phyloP scores from a whole-genome alignment of 1,140 invertebrate genomes.

The Trichogramma pretiosum region DNA sequence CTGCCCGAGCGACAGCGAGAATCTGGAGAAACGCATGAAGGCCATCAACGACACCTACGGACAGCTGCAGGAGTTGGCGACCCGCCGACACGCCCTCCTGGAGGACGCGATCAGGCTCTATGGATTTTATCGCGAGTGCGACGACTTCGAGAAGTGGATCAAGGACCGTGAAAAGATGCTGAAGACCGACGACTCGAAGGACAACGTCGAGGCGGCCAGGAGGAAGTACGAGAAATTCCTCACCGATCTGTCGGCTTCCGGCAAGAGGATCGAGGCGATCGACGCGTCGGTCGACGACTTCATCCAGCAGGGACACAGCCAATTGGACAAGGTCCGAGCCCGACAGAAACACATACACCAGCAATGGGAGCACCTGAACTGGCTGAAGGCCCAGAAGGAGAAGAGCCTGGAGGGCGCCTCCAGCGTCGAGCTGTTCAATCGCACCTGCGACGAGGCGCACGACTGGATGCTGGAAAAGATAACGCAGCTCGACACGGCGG shows the following conservation, averaged over 20 bases:
- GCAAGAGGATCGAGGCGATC: conserved; percentile 80
- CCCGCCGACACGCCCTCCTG: conserved; percentile 68
- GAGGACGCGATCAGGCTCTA: conserved; percentile 90
- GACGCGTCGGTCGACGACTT: conserved; percentile 83
- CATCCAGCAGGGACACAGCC: conserved; percentile 73
- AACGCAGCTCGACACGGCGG: conserved; percentile 68
- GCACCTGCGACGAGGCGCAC: conserved; percentile 84
- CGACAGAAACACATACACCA: conserved; percentile 77
- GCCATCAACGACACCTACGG: conserved; percentile 72
- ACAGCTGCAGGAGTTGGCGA: conserved; percentile 71
- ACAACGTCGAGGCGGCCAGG: conserved; percentile 88
- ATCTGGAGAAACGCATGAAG: conserved; percentile 73
- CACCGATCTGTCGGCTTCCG: conserved; percentile 88
- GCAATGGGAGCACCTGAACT: conserved; percentile 81
- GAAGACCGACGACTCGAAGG: conserved; percentile 70
- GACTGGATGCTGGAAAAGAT: conserved; percentile 95
- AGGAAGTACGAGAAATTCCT: conserved; percentile 95
- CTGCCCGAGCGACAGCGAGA: conserved; percentile 56
- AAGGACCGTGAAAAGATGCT: conserved; percentile 89
- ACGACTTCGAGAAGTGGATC: conserved; percentile 97
- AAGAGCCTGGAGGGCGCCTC: conserved; percentile 84
- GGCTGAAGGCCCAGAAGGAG: conserved; percentile 82
- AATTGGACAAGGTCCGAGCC: conserved; percentile 75
- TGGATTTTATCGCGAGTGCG: conserved; percentile 93
- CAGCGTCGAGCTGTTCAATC: conserved; percentile 87